Evolutionary conservation across 2,797 vertebrate genomes (phyloP).

Genomic region (Mastacembelus armatus): DNA sequence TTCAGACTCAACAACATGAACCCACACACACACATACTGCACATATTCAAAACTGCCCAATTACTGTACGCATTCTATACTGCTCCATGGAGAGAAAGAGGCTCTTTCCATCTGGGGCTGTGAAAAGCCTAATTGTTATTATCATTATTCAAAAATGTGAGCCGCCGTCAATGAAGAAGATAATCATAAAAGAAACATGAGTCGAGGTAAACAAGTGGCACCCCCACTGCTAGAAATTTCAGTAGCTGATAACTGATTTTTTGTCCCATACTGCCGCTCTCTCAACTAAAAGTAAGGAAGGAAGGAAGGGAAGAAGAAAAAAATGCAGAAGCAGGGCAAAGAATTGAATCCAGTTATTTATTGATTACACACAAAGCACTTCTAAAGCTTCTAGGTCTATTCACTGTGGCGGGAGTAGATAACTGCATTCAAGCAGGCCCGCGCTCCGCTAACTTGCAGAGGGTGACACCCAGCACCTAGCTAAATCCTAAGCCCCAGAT

Average conservation of each 20-base stretch:
- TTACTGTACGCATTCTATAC: conserved; percentile 84
- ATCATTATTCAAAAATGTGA: conserved; percentile 85
- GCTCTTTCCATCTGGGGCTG: conserved; percentile 65
- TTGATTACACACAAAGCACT: conserved; percentile 94
- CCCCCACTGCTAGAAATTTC: conserved; percentile 85
- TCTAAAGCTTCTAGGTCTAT: conserved; percentile 85
- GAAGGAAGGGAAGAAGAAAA: conserved; percentile 40
- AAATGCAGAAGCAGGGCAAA: conserved; percentile 65
- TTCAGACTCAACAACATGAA: conserved; percentile 69
- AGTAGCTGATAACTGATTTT: conserved; percentile 85
- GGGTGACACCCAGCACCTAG: conserved; percentile 86
- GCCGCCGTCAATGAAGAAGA: conserved; percentile 85
- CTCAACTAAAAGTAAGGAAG: conserved; percentile 71
- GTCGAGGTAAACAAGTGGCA: conserved; percentile 88
- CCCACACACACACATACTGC: conserved; percentile 42
- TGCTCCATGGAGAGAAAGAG: conserved; percentile 72
- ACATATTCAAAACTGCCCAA: conserved; percentile 83
- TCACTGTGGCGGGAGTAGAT: conserved; percentile 81
- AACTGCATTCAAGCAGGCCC: conserved; percentile 77
- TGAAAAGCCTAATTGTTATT: conserved; percentile 86
- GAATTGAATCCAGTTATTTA: conserved; percentile 87
- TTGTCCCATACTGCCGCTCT: conserved; percentile 61
- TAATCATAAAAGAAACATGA: conserved; percentile 94
- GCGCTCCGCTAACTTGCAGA: conserved; percentile 82
- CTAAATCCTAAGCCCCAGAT: conserved; percentile 85